Evolutionary conservation across 2,113 vertebrate genomes (phyloP), one percentile per base, ranked within the genome.

Genomic region (Poeciliopsis prolifica): DNA sequence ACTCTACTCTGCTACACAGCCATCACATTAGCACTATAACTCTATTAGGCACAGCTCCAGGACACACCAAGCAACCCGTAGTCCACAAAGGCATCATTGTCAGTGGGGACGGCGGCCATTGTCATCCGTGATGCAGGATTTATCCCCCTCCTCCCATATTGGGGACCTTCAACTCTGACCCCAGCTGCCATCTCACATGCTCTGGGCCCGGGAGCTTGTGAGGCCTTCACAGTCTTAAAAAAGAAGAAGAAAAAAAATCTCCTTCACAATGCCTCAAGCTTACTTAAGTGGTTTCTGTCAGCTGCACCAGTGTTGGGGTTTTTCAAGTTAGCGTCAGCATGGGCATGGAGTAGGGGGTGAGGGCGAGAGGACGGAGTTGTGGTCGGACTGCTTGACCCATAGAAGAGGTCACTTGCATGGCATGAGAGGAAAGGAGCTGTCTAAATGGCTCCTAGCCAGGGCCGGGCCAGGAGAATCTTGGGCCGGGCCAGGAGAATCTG

Each of bases 11-110:
- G 90, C 89, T 74, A 73, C 87, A 70, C 82, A 78, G 84, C 87
- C 83, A 87, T 88, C 91, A 78, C 86, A 91, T 90, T 88, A 89
- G 86, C 89, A 82, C 91, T 92, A 92, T 92, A 93, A 92, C 91
- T 92, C 92, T 91, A 92, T 93, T 91, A 92, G 91, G 91, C 91
- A 87, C 85, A 91, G 91, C 89, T 92, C 90, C 91, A 92, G 89
- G 86, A 91, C 91, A 91, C 89, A 91, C 90, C 85, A 85, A 90
- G 88, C 82, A 88, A 88, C 88, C 88, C 79, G 64, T 67, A 54
- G 81, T 24, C 90, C 78, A 93, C 91, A 93, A 93, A 91, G 87
- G 85, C 81, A 89, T 90, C 91, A 92, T 92, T 93, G 92, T 93
- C 91, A 87, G 87, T 54, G 40, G 83, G 91, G 86, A 90, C 82